A percentile compares a stretch with the other conserved stretches of the same genome.
Evolutionary conservation across 2,113 vertebrate genomes (phyloP).

Genomic region (Hystrix brachyura): DNA sequence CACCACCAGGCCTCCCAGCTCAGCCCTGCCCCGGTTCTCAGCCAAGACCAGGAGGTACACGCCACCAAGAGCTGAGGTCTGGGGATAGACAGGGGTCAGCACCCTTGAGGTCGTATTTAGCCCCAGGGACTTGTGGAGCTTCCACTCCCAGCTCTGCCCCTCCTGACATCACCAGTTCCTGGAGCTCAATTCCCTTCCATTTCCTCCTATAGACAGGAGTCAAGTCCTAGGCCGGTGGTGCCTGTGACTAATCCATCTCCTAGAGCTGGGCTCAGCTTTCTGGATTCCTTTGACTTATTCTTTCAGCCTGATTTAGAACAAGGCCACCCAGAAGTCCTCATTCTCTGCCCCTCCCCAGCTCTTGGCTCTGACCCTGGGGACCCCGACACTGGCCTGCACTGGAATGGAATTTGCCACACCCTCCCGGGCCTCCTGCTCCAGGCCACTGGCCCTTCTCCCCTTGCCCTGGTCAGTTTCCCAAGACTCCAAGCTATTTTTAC

Average conservation of each 20-base stretch:
- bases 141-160: not conserved
- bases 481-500: conserved; percentile 77
- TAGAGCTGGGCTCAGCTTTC: conserved; percentile 46
- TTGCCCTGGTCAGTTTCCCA: conserved; percentile 74
- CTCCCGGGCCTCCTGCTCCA: conserved; percentile 47
- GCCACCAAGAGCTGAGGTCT: not conserved
- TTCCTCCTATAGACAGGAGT: not conserved
- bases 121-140: not conserved
- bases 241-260: not conserved
- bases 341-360: conserved; percentile 56
- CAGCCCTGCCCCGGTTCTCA: not conserved
- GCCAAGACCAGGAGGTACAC: not conserved
- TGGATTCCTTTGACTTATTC: conserved; percentile 37
- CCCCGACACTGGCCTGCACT: conserved; percentile 65
- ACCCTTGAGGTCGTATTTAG: not conserved
- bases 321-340: conserved; percentile 78
- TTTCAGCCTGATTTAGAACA: conserved; percentile 65
- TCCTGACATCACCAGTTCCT: not conserved
- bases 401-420: conserved; percentile 76
- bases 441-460: conserved; percentile 50
- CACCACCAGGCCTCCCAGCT: not conserved
- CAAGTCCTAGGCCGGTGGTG: not conserved
- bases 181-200: not conserved
- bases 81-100: not conserved
- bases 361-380: conserved; percentile 52